Percentiles rank a stretch among this genome's conserved stretches.
phyloP scores from a whole-genome alignment of 1,140 invertebrate genomes.

The Condylostylus longicornis region DNA sequence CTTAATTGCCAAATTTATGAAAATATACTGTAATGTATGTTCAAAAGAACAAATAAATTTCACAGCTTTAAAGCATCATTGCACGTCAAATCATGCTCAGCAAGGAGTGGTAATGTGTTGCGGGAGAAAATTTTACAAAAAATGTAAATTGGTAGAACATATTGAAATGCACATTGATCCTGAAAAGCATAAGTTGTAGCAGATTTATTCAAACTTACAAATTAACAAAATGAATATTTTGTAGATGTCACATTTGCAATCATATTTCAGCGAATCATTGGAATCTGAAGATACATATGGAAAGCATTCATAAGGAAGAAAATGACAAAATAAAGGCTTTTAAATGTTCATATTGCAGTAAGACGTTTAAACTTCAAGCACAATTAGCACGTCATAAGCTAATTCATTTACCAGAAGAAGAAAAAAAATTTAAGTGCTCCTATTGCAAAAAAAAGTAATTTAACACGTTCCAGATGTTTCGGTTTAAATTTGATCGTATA shows the following conservation, averaged over 20 bases:
- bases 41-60: too few species aligned
- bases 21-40: too few species aligned
- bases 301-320: conserved; percentile 20
- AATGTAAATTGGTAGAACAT: conserved; percentile 23
- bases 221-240: not conserved
- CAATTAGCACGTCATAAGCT: too few species aligned
- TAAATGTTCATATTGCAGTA: too few species aligned
- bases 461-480: conserved; percentile 20
- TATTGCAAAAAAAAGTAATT: conserved; percentile 23
- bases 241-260: conserved; percentile 23
- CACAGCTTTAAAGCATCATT: conserved; percentile 19
- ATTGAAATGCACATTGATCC: conserved; percentile 25
- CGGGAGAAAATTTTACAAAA: conserved; percentile 19
- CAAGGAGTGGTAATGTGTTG: conserved; percentile 26
- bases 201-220: not conserved
- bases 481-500: conserved; percentile 10
- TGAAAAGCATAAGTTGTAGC: conserved; percentile 21
- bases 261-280: conserved; percentile 23
- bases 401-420: too few species aligned
- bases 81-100: conserved; percentile 17
- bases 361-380: too few species aligned
- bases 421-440: conserved; percentile 16
- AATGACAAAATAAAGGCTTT: conserved; percentile 15
- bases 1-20: too few species aligned
- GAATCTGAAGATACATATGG: conserved; percentile 23